Evolutionary conservation across 2,888 invertebrate species (phyloP).

Genomic region (Podabrus alpinus): DNA sequence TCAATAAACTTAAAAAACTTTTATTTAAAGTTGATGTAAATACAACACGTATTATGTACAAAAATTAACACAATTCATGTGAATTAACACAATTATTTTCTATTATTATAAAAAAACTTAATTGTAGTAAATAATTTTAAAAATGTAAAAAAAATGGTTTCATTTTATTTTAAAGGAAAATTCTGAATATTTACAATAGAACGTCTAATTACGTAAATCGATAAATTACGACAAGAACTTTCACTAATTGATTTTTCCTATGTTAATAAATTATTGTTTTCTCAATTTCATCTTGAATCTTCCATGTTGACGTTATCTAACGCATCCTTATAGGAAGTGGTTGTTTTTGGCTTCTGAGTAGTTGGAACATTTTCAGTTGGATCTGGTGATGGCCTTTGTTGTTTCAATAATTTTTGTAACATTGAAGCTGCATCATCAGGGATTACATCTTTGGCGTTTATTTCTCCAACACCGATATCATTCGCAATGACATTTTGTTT

Average conservation of each 20-base stretch:
- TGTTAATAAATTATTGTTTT: background rate
- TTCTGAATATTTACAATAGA: background rate
- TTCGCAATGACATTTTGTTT: background rate
- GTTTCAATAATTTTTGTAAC: constrained; percentile 29
- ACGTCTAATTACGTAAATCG: background rate
- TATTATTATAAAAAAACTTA: background rate
- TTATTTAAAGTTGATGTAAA: constrained; percentile 23
- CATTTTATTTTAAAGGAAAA: background rate
- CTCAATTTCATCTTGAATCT: background rate
- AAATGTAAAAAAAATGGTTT: background rate
- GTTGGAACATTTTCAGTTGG: constrained; percentile 9
- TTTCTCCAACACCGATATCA: constrained; percentile 52
- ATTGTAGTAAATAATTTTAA: background rate
- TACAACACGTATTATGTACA: constrained; percentile 25
- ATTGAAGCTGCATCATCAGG: constrained; percentile 38
- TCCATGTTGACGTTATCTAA: constrained; percentile 43
- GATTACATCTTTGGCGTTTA: constrained; percentile 53
- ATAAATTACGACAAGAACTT: constrained; percentile 6
- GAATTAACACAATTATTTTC: background rate
- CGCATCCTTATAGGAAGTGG: constrained; percentile 39
- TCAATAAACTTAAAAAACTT: constrained; percentile 13
- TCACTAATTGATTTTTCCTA: background rate
- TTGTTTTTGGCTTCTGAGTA: constrained; percentile 27
- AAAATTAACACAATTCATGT: constrained; percentile 18
- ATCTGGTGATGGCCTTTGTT: constrained; percentile 2